Conservation (phyloP, 2,888 invertebrate species). For the Eupithecia abbreviata region DNA sequence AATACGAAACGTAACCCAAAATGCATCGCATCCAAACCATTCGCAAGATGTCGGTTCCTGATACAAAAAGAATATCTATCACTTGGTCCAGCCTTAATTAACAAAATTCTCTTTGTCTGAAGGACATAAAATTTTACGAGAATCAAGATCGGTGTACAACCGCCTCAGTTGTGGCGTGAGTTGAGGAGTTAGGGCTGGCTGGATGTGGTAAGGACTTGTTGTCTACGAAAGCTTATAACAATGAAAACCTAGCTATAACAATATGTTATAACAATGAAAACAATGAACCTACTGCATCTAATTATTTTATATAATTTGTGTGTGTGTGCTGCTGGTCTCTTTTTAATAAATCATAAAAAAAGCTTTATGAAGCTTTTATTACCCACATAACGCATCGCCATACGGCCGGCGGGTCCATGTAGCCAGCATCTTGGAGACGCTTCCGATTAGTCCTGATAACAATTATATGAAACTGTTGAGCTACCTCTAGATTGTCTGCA, state of each 20-base stretch:
- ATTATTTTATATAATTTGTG: too few relatives aligned
- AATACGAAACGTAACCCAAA: slow-evolving; percentile 34
- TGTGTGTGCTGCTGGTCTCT: too few relatives aligned
- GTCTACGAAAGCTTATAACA: background rate
- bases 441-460: background rate
- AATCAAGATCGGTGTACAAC: slow-evolving; percentile 75
- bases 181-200: slow-evolving; percentile 45
- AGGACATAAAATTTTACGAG: slow-evolving; percentile 83
- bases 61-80: slow-evolving; percentile 77
- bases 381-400: too few relatives aligned
- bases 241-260: too few relatives aligned
- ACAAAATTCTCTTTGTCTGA: slow-evolving; percentile 82
- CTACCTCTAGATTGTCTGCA: background rate
- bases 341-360: too few relatives aligned
- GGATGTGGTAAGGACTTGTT: slow-evolving; percentile 44
- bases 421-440: background rate
- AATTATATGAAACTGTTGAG: background rate
- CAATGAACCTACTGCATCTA: too few relatives aligned
- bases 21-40: slow-evolving; percentile 36
- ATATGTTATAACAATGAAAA: too few relatives aligned
- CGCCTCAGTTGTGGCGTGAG: slow-evolving; percentile 59
- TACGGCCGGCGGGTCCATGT: too few relatives aligned
- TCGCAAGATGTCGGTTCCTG: slow-evolving; percentile 61
- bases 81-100: slow-evolving; percentile 74
- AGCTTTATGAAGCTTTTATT: too few relatives aligned